Evolutionary conservation across 2,797 vertebrate genomes (phyloP), one percentile per base, ranked within the genome.

Genomic region (Botia almorhae): DNA sequence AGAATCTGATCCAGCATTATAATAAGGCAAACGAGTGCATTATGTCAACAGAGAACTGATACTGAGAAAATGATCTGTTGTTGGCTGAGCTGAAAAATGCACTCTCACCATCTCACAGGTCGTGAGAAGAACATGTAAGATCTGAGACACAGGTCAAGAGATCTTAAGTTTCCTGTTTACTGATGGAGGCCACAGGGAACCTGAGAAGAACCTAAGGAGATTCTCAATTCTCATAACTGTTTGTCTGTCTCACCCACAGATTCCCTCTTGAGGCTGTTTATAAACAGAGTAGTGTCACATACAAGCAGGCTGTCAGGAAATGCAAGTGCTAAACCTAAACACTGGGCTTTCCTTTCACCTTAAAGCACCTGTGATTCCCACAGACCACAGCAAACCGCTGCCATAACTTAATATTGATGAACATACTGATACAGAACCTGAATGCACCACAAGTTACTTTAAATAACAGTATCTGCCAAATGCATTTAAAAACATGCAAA

Each of bases 151-250:
- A 33, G 78, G 78, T 80, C 78, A 80, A 74, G 70, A 74, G 63
- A 71, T 36, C 86, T 87, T 58, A 80, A 82, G 76, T 76, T 89
- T 85, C 56, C 0, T 90, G 82, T 90, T 94, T 92, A 89, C 72
- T 33, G 67, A 89, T 87, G 84, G 65, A 74, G 46, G 74, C 26
- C 80, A 55, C 46, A 76, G 83, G 83, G 90, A 93, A 94, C 87
- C 81, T 89, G 89, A 91, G 90, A 92, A 89, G 81, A 64, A 74
- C 87, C 33, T 33, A 5, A 33, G 33, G 33, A 33, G 33, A 3
- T 3, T 33, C 88, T 89, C 89, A 94, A 92, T 91, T 93, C 91
- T 89, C 78, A 69, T 51, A 85, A 83, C 87, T 89, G 89, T 90
- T 88, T 85, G 73, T 0, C 79, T 21, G 76, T 90, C 85, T 88